Evolutionary conservation across 2,888 invertebrate genomes (phyloP), one percentile per base, ranked within the genome.

Genomic region (Smittia aterrima): DNA sequence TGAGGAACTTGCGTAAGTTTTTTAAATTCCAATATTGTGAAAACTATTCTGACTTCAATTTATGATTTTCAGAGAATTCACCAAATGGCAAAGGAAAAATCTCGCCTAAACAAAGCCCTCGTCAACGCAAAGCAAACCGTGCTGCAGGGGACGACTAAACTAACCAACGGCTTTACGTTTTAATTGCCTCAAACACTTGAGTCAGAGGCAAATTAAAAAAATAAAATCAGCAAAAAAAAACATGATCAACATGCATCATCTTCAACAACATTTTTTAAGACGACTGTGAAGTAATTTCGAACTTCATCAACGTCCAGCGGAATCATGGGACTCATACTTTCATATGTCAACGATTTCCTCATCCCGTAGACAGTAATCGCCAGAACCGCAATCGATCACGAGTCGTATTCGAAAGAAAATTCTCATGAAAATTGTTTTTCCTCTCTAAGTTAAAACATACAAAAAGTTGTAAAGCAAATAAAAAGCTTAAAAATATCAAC

Each of bases 1-100:
- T 95, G 71, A 90, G 91, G 78, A 89, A 88, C 81, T 85, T 93
- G 78, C 93, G 94, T 95, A 86, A 89, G 93, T 87, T 27, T n/a
- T 66, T 54, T 53, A 38, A 47, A 24, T 66, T n/a, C n/a, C 32
- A 32, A 32, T 9, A 9, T 9, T 32, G 32, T 6, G 32, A 38
- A 47, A 62, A 32, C 40, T 76, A 76, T 75, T 4, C 13, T 22
- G 16, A 47, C 38, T 38, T 38, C 16, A 13, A 16, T 16, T n/a
- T 47, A 6, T 32, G 32, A 32, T 76, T 86, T 86, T 20, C 85
- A 91, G 91, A 91, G 83, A 91, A 91, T 86, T 89, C 90, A n/a
- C 86, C 88, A 38, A 82, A 81, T 77, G 79, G 80, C 82, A 90
- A 90, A 88, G 85, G 87, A 18, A 78, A 85, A 79, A 82, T 81